Evolutionary conservation across 2,888 invertebrate genomes (phyloP), one percentile per base, ranked within the genome.

Genomic region (Cerceris ruficornis): DNA sequence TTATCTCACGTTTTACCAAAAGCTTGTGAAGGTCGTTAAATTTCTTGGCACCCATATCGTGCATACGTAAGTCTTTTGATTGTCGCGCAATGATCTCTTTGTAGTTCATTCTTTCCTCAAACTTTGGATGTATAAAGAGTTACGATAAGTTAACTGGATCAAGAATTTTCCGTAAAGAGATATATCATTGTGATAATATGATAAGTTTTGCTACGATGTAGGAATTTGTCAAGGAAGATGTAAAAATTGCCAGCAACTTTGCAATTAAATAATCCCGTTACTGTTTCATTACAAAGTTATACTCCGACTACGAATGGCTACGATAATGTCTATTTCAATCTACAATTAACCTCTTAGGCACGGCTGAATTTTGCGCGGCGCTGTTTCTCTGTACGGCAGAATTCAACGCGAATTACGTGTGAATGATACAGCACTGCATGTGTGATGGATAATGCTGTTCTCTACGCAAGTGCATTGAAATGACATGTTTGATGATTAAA

Each of bases 141-240:
- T 80, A 58, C 71, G 75, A 73, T 62, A 75, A 75, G 80, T 77
- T 80, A 75, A 83, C 66, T 66, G 83, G 80, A 83, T 83, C 72
- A 61, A 74, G 69, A 57, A 73, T 6, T 57, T 28, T 58, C 58
- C 55, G 69, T 13, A 52, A 50, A 64, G 15, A 58, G 81, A 73
- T 55, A 28, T 39, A 13, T 60, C 57, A 65, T 76, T 76, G 70
- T 61, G 82, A 81, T 81, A 77, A 69, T 11, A 17, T 55, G 58
- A 74, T 77, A 66, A 69, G 54, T 77, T 67, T 59, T 69, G 66
- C 69, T 80, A 75, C 41, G 50, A 42, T 64, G 50, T 64, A 55
- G 43, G 60, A 43, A 42, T 41, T 14, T 39, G 59, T 14, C 55
- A 64, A 57, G 66, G 50, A 57, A 66, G 70, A 80, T 69, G 58